Percentiles rank a stretch among this genome's conserved stretches.
Evolutionary conservation across 2,888 invertebrate genomes (phyloP).

Genomic region (Dinocampus coccinellae): DNA sequence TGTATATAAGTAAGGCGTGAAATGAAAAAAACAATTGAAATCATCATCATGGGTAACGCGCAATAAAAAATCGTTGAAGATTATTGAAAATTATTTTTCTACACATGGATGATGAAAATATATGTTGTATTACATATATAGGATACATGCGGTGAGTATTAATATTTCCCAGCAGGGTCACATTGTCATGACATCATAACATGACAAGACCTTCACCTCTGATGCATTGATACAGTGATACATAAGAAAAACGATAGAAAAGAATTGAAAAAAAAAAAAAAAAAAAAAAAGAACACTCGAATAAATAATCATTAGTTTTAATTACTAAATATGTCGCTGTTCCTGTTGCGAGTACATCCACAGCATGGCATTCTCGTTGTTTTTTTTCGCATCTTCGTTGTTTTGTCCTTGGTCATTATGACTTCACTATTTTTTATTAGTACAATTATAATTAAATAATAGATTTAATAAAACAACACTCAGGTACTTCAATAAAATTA

Average conservation of each 20-base stretch:
- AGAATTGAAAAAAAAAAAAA: no score
- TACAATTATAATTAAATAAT: conserved; percentile 20
- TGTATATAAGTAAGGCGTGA: conserved; percentile 1
- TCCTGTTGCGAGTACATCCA: conserved; percentile 67
- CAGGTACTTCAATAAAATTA: neutral
- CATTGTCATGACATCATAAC: neutral
- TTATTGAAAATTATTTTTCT: neutral
- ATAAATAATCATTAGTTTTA: conserved; percentile 40
- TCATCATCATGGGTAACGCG: neutral
- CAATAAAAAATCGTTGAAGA: neutral
- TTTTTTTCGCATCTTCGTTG: conserved; percentile 53
- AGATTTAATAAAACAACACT: conserved; percentile 19
- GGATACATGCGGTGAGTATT: neutral
- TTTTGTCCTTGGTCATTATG: conserved; percentile 49
- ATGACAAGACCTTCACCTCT: conserved; percentile 3
- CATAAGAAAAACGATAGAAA: neutral
- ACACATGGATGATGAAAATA: no score
- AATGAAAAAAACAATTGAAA: neutral
- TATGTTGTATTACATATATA: neutral
- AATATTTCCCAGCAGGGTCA: conserved; percentile 2
- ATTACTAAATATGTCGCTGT: conserved; percentile 67
- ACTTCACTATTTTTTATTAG: conserved; percentile 31
- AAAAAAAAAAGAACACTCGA: neutral
- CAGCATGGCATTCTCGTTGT: conserved; percentile 61
- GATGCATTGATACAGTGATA: neutral